Evolutionary conservation across 2,113 vertebrate genomes (phyloP).

Genomic region (Mandrillus leucophaeus): DNA sequence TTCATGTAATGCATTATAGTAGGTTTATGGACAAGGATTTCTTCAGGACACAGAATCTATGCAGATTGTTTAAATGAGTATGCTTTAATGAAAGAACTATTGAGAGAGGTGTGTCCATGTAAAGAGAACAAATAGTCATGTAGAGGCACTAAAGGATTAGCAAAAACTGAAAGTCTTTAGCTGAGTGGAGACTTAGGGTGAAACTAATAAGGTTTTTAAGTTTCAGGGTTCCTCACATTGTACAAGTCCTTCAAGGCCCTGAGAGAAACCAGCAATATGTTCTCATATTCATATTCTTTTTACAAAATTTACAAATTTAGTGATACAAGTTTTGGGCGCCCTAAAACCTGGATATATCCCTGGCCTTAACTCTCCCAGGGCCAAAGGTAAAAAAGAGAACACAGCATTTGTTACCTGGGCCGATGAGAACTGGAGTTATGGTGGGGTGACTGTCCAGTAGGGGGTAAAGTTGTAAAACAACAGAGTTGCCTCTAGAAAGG

Average conservation of each 20-base stretch:
- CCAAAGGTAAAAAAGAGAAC: not conserved
- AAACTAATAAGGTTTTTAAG: not conserved
- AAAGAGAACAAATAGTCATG: not conserved
- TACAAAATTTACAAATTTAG: not conserved
- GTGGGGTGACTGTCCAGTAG: no score
- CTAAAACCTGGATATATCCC: not conserved
- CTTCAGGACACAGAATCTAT: not conserved
- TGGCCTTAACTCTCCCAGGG: not conserved
- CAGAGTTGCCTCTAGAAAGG: not conserved
- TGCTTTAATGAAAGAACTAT: not conserved
- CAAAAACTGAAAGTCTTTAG: not conserved
- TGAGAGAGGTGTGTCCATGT: not conserved
- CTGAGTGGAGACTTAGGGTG: not conserved
- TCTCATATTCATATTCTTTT: not conserved
- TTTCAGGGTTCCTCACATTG: not conserved
- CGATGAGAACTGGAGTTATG: not conserved
- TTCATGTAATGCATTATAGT: not conserved
- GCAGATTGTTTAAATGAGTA: not conserved
- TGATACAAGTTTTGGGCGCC: not conserved
- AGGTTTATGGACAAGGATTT: not conserved
- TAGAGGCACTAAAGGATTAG: not conserved
- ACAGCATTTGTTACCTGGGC: not conserved
- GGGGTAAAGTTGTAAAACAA: not conserved
- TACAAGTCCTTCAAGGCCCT: not conserved
- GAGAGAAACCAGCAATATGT: not conserved